Conservation (phyloP, 1,140 invertebrate genomes). For the Leptopilina clavipes region DNA sequence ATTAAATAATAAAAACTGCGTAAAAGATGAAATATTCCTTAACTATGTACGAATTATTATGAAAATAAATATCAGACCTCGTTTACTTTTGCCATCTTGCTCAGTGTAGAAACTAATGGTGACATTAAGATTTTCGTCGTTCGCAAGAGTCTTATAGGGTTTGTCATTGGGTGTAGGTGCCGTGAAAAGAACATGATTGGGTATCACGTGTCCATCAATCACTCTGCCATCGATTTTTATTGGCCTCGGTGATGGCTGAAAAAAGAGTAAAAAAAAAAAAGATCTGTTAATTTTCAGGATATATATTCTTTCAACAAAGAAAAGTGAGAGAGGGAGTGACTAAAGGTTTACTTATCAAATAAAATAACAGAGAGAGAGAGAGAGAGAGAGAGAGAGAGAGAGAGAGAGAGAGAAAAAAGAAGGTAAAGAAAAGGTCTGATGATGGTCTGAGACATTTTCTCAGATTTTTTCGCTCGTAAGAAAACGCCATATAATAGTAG, state of each 20-base stretch:
- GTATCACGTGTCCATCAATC: slow-evolving; percentile 93
- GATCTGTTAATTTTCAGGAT: no score
- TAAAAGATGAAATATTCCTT: no score
- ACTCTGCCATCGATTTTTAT: slow-evolving; percentile 87
- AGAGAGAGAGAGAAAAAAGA: neutral
- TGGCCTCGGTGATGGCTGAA: slow-evolving; percentile 78
- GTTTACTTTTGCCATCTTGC: slow-evolving; percentile 76
- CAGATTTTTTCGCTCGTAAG: neutral
- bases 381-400: no score
- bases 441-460: slow-evolving; percentile 4
- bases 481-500: neutral
- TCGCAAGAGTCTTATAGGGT: slow-evolving; percentile 86
- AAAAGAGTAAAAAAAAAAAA: slow-evolving; percentile 40
- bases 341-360: neutral
- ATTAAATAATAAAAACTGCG: no score
- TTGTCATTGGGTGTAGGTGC: slow-evolving; percentile 82
- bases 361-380: neutral
- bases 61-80: slow-evolving; percentile 67
- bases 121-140: slow-evolving; percentile 88
- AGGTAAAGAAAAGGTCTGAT: neutral
- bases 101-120: slow-evolving; percentile 83
- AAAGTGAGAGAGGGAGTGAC: neutral
- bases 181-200: slow-evolving; percentile 89
- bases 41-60: no score
- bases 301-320: slow-evolving; percentile 3